These are phyloP conservation scores for Dipodomys ordii DNA, from an alignment of 2,113 vertebrate species.

Conservation along the genomic window DNA sequence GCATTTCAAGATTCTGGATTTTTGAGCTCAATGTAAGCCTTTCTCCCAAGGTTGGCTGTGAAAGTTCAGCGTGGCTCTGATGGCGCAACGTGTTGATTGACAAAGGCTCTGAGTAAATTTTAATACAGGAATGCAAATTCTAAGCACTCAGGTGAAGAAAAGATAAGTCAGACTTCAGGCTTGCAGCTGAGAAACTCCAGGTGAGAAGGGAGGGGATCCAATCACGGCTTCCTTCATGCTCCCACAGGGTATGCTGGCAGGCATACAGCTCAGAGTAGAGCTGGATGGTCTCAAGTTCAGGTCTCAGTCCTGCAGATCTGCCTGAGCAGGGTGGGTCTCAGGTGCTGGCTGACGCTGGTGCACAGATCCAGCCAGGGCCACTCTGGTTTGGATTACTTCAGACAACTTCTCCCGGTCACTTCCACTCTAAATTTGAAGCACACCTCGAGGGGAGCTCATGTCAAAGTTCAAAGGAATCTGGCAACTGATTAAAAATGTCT, in stretches of 20 bases:
- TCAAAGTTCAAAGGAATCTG: conserved; percentile 61
- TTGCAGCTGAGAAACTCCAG: not conserved
- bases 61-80: not conserved
- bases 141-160: not conserved
- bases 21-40: not conserved
- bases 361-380: too few relatives aligned
- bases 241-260: fast-evolving
- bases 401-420: not conserved
- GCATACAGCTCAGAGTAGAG: not conserved
- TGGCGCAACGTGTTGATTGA: not conserved
- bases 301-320: fast-evolving
- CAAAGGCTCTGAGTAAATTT: not conserved
- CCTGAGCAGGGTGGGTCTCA: not conserved
- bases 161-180: not conserved
- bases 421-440: conserved; percentile 52
- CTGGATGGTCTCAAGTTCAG: not conserved
- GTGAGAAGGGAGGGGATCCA: not conserved
- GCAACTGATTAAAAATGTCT: conserved; percentile 60
- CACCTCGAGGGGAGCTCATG: not conserved
- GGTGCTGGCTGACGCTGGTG: not conserved
- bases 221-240: not conserved
- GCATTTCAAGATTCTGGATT: not conserved
- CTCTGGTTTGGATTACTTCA: conserved; percentile 42
- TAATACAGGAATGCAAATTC: not conserved
- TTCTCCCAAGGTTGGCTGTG: not conserved